Evolutionary conservation across 2,888 invertebrate species (phyloP), one percentile per base, ranked within the genome.

Genomic region (Chrysotoxum bicinctum): DNA sequence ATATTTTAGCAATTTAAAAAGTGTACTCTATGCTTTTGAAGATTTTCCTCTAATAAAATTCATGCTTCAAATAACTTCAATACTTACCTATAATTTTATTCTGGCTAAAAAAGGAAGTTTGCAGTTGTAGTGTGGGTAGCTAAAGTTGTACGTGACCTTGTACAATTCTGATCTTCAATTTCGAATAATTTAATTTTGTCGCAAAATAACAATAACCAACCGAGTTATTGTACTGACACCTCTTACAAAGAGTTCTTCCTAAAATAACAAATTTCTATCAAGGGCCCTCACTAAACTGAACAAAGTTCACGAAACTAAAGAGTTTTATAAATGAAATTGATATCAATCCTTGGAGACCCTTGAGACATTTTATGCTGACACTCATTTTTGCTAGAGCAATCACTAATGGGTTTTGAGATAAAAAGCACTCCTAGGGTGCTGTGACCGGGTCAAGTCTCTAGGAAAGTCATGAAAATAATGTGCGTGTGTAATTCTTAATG

Each of bases 281-380:
- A 52, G 9, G 8, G n/a, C 1, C 26, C 8, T 14, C 3, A 2
- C 14, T n/a, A 9, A 26, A 45, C 26, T 10, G 10, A 54, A 32
- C 19, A 32, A 32, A 56, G 56, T 56, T 56, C 32, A 32, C 7
- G 19, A 35, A 32, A 26, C 14, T 19, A 35, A 16, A 37, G 7
- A 58, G 58, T 35, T 58, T 12, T 35, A 37, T 10, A 60, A 60
- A 3, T 40, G 40, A 43, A n/a, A 43, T 43, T 6, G 5, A 37
- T n/a, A 60, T 37, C 16, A 56, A 58, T 23, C 23, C 14, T 23
- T 10, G 16, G 14, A 2, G 2, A 10, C 60, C 16, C 16, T 60
- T 60, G 40, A 40, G 60, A 60, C 23, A 60, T 60, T 58, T 60
- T 60, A 23, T 37, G 23, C 23, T 40, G 35, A 14, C 37, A 58